Evolutionary conservation across 2,113 vertebrate genomes (phyloP), one percentile per base, ranked within the genome.

Genomic region (Scomber scombrus): DNA sequence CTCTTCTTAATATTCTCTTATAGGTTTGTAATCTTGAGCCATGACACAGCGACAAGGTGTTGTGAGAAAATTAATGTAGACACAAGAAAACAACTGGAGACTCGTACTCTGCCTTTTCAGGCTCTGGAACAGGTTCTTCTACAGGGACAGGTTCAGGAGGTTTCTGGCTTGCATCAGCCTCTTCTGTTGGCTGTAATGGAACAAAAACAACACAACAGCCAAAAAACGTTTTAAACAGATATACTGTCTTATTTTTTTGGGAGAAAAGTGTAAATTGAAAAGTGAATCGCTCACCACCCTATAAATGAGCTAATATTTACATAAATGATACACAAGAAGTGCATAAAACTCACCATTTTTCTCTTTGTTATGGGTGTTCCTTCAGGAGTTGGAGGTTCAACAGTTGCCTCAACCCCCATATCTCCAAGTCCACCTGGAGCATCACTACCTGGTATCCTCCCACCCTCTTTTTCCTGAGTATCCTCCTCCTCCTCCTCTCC

Each of bases 351-450:
- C 23, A 89, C 91, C 85, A 94, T 82, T 91, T 97, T 98, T 51
- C 97, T 96, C 91, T 95, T 97, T 75, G 95, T 85, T 87, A 97
- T 95, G 14, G 97, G 97, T 5, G 97, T 95, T 31, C 97, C 97
- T 87, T 98, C 97, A 4, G 97, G 97, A 5, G 97, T 98, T 18
- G 97, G 97, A 0, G 97, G 97, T 64, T 97, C 97, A 26, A 94
- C 95, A 0, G 95, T 80, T 2, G 96, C 91, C 4, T 96, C 95
- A 26, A 97, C 94, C 3, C 97, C 97, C 95, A 98, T 97, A 87
- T 98, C 97, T 11, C 97, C 97, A 55, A 98, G 95, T 15, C 97
- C 97, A 8, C 96, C 97, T 1, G 94, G 95, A 46, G 92, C 93
- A 72, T 96, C 96, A 0, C 95, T 87, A 13, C 95, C 95, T 26